phyloP scores from a whole-genome alignment of 2,113 vertebrate genomes.

The Planiliza haematocheilus region DNA sequence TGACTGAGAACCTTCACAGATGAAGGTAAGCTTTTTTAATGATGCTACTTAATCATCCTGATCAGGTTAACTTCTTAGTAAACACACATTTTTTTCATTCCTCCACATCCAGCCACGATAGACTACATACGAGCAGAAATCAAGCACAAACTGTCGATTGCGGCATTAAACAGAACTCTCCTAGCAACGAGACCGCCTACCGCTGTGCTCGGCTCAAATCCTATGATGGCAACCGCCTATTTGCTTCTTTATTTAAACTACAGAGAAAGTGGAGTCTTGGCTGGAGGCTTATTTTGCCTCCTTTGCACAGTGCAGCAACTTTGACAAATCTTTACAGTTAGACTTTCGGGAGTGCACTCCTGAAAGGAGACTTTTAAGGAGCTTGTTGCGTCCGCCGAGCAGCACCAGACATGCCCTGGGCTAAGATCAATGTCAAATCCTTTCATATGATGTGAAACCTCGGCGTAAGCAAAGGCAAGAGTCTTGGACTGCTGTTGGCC shows the following conservation, averaged over 20 bases:
- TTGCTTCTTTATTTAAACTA: slow-evolving; percentile 51
- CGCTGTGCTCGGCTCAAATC: slow-evolving; percentile 45
- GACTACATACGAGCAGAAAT: slow-evolving; percentile 56
- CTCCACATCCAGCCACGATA: slow-evolving; percentile 49
- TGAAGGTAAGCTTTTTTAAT: not conserved
- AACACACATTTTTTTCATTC: slow-evolving; percentile 16
- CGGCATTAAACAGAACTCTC: slow-evolving; percentile 64
- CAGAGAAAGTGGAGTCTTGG: slow-evolving; percentile 23
- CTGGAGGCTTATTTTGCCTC: slow-evolving; percentile 35
- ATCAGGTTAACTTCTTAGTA: slow-evolving; percentile 13
- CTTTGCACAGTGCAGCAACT: slow-evolving; percentile 35
- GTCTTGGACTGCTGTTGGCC: slow-evolving; percentile 29
- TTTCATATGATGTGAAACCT: slow-evolving; percentile 56
- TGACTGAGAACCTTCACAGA: too few relatives aligned
- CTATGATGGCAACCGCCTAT: slow-evolving; percentile 34
- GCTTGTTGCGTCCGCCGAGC: slow-evolving; percentile 22
- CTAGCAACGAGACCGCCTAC: slow-evolving; percentile 57
- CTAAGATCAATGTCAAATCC: slow-evolving; percentile 60
- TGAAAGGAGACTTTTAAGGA: slow-evolving; percentile 29
- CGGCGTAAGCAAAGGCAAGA: slow-evolving; percentile 36
- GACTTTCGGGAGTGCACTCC: slow-evolving; percentile 18
- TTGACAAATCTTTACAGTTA: slow-evolving; percentile 38
- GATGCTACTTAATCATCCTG: not conserved
- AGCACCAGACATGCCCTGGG: slow-evolving; percentile 40
- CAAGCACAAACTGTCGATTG: slow-evolving; percentile 64